Base-by-base conservation (phyloP, 2,888 invertebrate species). In the Ferdinandea cuprea region DNA sequence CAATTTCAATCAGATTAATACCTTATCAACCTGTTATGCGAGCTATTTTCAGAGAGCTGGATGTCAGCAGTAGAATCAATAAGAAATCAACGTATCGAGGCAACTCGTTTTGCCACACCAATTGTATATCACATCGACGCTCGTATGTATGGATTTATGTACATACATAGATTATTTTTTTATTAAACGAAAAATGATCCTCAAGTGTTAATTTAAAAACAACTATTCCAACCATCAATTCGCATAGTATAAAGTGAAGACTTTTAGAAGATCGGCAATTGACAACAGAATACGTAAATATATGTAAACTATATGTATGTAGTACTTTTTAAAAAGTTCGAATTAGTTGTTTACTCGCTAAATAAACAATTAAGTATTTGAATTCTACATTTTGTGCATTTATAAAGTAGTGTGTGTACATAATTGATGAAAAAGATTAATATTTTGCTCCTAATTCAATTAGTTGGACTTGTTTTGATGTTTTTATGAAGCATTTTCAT, bases 341-440 rank as follows among this genome's bases (percentile, higher is more conserved):
- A 46, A 13, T 15, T 58, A 58, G 11, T 46, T 58, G 40, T 69
- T 58, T 50, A 35, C 58, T 59, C 40, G 58, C 19, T 48, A 69
- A 69, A 50, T 40, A 48, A 40, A 63, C 35, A 46, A 61, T 61
- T 15, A n/a, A 19, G 11, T 9, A 35, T 32, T 46, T 32, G 21
- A 19, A 21, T 6, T 40, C 15, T 1, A 1, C 2, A 25, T 25
- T 25, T 25, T 17, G 13, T 19, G 30, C 9, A 28, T 2, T 28
- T 42, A 21, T 11, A 40, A 4, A n/a, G n/a, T n/a, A n/a, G n/a
- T n/a, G n/a, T n/a, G n/a, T n/a, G n/a, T n/a, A n/a, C n/a, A n/a
- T n/a, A n/a, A n/a, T n/a, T n/a, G n/a, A n/a, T n/a, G n/a, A 59
- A 28, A 19, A n/a, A 19, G 3, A 32, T 32, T 61, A 35, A 21